Base-by-base conservation (phyloP, 1,140 invertebrate genomes). In the Chelonus insularis region DNA sequence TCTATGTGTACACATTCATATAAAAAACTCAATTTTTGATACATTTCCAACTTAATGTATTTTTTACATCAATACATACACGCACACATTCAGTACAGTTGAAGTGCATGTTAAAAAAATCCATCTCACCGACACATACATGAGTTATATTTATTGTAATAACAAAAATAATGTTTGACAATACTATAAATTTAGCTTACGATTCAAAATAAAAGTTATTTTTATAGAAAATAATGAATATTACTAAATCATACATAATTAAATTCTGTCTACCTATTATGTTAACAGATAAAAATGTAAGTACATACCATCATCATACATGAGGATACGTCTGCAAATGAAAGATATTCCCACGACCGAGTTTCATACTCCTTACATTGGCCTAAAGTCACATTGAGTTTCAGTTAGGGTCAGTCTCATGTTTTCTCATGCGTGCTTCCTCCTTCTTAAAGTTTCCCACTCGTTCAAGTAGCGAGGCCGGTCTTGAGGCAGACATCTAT, bases 381-480 rank as follows among this genome's bases (percentile, higher is more conserved):
- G 48, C 66, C 66, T 69, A 70, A 71, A 60, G 63, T 65, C 59
- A 67, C 62, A 60, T 65, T 56, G 60, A 68, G 64, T 58, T 60
- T 60, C 47, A 36, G 43, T 65, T 64, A 57, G 71, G 72, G 72
- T 74, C 74, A 69, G 65, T 60, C 67, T 64, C 64, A 64, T 73
- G 74, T 60, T 76, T 66, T 60, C 61, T 74, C 72, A 72, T 73
- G 74, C 74, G 72, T 72, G 65, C 62, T 71, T 76, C 74, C 74
- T 68, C 47, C 66, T 64, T 62, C 65, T 63, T 32, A 18, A 16
- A 60, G 66, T 72, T 73, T 68, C 70, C 64, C 64, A 29, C 66
- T 50, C 41, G 59, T 63, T 54, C 57, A 37, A 62, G 50, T 37
- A 67, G 63, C 62, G 62, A 65, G 57, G 63, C 63, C 67, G 63